Evolutionary conservation across 2,797 vertebrate genomes (phyloP), one percentile per base, ranked within the genome.

Genomic region (Corythornis leucogaster): DNA sequence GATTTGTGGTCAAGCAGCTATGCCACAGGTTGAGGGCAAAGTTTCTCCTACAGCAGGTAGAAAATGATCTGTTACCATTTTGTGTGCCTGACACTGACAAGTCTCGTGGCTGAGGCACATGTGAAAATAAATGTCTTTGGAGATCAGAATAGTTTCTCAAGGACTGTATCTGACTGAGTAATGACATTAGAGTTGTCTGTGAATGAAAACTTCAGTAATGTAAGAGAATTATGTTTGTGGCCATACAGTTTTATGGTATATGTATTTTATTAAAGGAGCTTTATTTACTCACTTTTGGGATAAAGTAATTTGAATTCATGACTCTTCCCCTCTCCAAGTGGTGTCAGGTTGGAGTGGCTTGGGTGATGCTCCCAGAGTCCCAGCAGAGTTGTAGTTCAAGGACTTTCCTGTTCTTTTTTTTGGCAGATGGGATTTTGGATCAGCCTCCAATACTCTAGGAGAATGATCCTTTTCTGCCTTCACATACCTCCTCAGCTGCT

Each of bases 401-500:
- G 91, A 67, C 91, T 97, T 96, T 63, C 91, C 92, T 85, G 95
- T 91, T 94, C 78, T 94, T 85, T 70, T 70, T 87, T 77, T 67
- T 67, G 91, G 94, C 91, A 95, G 92, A 92, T 84, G 93, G 89
- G 94, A 87, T 90, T 68, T 45, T 92, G 71, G 85, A 95, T 90
- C 40, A 79, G 76, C 62, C 81, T 93, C 89, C 92, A 95, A 28
- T 84, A 87, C 94, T 89, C 90, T 93, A 90, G 91, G 92, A 89
- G 85, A 96, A 97, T 90, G 84, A 94, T 93, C 85, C 88, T 92
- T 96, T 96, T 96, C 96, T 97, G 97, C 96, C 88, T 96, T 95
- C 95, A 95, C 85, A 38, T 96, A 97, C 95, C 96, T 97, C 68
- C 96, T 97, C 97, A 97, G 96, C 97, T 97, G 96, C 96, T 96